Base-by-base conservation (phyloP, 1,140 invertebrate species). In the Drosophila arizonae region DNA sequence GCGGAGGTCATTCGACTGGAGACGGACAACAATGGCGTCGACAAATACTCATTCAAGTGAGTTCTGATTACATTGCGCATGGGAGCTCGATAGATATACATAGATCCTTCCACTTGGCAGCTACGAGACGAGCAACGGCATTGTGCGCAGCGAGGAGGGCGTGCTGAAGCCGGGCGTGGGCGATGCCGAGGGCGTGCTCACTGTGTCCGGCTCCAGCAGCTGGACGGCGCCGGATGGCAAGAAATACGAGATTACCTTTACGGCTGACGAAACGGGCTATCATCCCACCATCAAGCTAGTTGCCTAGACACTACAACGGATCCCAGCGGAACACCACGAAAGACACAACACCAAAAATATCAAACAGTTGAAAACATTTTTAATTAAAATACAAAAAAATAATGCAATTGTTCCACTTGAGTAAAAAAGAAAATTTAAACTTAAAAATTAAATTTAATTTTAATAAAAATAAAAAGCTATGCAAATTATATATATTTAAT, bases 221-320 rank as follows among this genome's bases (percentile, higher is more conserved):
- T 96, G 95, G 92, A 92, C 93, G 1, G 93, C 93, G 15, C 93
- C 94, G 17, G 95, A 96, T 81, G 95, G 95, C 50, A 93, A 93
- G 21, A 93, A 93, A 15, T 93, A 94, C 76, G 93, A 93, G 8
- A 92, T 96, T 9, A 94, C 91, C 33, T 96, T 95, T 90, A 92
- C 93, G 10, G 95, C 95, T 41, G 95, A 96, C 82, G 95, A 96
- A 78, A 95, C 95, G 66, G 95, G 96, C 17, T 96, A 95, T 92
- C 94, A 94, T 71, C 94, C 95, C n/a, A 81, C 71, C 88, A 73
- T 94, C 93, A 62, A 93, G 91, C 58, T 94, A 94, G 89, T 90
- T 6, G 21, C 33, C 15, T 55, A 43, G 28, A 41, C 36, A 15
- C 3, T 36, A 28, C 13, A 48, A 10, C 17, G 45, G 6, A 15